phyloP scores from a whole-genome alignment of 2,888 invertebrate genomes.

The Halocaridina rubra region DNA sequence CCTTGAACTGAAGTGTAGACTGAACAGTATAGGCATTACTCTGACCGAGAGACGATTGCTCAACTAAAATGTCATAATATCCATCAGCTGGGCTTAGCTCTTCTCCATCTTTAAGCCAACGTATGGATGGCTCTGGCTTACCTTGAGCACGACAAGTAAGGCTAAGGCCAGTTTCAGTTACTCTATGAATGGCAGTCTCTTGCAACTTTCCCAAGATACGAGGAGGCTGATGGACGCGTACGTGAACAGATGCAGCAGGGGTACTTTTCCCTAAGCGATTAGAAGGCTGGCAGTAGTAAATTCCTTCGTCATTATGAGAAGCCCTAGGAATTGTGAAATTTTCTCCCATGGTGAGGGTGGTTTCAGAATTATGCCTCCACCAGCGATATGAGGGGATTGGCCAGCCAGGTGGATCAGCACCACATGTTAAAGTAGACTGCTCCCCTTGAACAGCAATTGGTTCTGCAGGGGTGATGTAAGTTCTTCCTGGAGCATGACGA shows the following conservation, averaged over 20 bases:
- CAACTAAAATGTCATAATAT: constrained; percentile 84
- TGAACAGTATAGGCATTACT: constrained; percentile 86
- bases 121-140: constrained; percentile 85
- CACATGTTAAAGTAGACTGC: constrained; percentile 85
- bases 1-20: constrained; percentile 66
- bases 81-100: constrained; percentile 80
- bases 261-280: constrained; percentile 91
- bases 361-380: constrained; percentile 80
- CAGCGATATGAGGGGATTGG: constrained; percentile 90
- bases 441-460: constrained; percentile 70
- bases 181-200: constrained; percentile 45
- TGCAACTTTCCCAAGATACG: constrained; percentile 85
- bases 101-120: constrained; percentile 82
- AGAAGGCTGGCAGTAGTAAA: constrained; percentile 89
- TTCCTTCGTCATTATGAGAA: constrained; percentile 86
- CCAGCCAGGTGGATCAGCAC: constrained; percentile 91
- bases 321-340: constrained; percentile 88
- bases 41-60: constrained; percentile 77
- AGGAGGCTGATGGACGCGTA: constrained; percentile 90
- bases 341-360: constrained; percentile 81
- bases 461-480: constrained; percentile 83
- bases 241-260: constrained; percentile 82
- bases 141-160: constrained; percentile 88
- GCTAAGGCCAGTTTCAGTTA: constrained; percentile 59
- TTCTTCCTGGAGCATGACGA: constrained; percentile 86